Evolutionary conservation across 2,113 vertebrate genomes (phyloP).

Genomic region (Hippocampus zosterae): DNA sequence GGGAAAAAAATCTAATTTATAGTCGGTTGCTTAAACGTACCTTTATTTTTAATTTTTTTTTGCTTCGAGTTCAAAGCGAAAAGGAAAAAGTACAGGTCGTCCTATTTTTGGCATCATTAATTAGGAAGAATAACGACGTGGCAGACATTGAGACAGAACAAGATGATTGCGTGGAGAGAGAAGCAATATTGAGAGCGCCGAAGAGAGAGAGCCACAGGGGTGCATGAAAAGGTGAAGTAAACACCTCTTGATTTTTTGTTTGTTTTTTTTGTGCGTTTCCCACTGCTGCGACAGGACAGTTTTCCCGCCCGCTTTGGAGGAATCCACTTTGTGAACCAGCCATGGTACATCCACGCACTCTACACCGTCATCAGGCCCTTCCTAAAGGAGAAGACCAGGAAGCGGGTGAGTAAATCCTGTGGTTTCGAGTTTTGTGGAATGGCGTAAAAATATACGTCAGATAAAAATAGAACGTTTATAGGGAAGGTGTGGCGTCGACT

Average conservation of each 20-base stretch:
- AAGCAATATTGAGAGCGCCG: too few species aligned
- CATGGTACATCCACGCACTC: conserved; percentile 96
- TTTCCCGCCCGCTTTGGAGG: conserved; percentile 96
- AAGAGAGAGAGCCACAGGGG: too few species aligned
- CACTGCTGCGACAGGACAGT: conserved; percentile 79
- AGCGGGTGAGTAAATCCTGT: conserved; percentile 79
- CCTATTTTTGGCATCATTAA: not conserved
- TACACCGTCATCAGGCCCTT: conserved; percentile 97
- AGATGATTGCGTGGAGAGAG: too few species aligned
- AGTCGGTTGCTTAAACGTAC: too few species aligned
- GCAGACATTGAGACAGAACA: not conserved
- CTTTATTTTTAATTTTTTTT: not conserved
- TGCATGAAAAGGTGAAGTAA: too few species aligned
- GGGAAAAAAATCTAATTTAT: too few species aligned
- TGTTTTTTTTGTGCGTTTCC: conserved; percentile 39
- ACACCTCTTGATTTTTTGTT: not conserved
- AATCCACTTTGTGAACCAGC: conserved; percentile 98
- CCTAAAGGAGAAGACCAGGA: conserved; percentile 97
- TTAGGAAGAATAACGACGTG: not conserved
- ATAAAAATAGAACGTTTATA: too few species aligned
- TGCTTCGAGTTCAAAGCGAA: not conserved
- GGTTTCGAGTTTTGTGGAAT: too few species aligned
- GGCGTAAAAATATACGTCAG: too few species aligned
- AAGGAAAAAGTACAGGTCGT: not conserved
- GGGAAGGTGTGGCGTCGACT: too few species aligned